These are phyloP conservation scores for Pseudolaguvia tuberculata DNA, from an alignment of 2,113 vertebrate genomes.

Conservation along the genomic window DNA sequence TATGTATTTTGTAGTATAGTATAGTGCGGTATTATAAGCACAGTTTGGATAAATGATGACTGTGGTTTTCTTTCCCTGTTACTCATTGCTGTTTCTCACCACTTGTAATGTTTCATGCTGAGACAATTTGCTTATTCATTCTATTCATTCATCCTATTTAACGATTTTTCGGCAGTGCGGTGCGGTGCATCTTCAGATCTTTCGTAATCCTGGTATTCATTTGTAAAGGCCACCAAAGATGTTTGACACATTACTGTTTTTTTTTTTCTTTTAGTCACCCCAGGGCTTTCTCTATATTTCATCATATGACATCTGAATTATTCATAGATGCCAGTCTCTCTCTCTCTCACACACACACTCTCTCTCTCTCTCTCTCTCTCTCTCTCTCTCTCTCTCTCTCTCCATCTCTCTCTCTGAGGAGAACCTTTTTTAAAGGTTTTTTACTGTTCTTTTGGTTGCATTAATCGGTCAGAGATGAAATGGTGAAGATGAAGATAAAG, in stretches of 20 bases:
- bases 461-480: no score
- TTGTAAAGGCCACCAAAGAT: conserved; percentile 4
- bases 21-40: neutral
- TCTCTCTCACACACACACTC: conserved; percentile 9
- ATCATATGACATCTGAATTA: conserved; percentile 40
- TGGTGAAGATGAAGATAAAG: no score
- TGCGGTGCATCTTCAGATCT: neutral
- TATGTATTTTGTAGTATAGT: neutral
- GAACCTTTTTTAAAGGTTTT: no score
- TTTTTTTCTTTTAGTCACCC: conserved; percentile 15
- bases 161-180: neutral
- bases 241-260: neutral
- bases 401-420: no score
- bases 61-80: neutral
- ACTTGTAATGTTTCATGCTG: neutral
- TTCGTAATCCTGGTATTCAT: neutral
- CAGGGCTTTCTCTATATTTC: conserved; percentile 34
- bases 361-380: conserved; percentile 8
- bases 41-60: neutral
- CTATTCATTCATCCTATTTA: neutral
- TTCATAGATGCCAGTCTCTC: conserved; percentile 24
- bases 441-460: no score
- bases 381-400: no score
- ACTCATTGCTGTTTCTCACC: neutral
- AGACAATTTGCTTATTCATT: conserved; percentile 14